Percentiles rank a stretch among this genome's conserved stretches.
These are phyloP conservation scores for Hyalella azteca DNA, from an alignment of 2,888 invertebrate species.

Conservation along the genomic window DNA sequence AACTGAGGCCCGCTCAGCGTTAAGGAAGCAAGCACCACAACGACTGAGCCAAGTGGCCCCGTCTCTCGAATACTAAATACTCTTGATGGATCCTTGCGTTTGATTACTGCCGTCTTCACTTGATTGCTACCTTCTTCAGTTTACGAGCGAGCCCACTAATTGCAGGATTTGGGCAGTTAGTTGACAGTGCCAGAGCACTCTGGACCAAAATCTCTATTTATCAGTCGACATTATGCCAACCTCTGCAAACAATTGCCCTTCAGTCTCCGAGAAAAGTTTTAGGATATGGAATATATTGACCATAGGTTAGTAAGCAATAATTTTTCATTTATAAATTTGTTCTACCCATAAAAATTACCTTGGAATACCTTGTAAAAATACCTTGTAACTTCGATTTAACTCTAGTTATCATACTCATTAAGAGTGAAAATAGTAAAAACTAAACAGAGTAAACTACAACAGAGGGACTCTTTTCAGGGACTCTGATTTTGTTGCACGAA, in stretches of 20 bases:
- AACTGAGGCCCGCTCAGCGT: conserved; percentile 6
- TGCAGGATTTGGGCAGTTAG: conserved; percentile 19
- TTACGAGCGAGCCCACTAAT: conserved; percentile 36
- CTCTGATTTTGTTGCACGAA: too few species aligned
- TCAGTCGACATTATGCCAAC: background rate
- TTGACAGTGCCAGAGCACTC: background rate
- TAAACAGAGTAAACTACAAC: too few species aligned
- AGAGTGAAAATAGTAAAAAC: too few species aligned
- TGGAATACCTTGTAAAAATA: too few species aligned
- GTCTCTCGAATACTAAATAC: conserved; percentile 34
- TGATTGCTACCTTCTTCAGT: conserved; percentile 36
- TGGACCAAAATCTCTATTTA: background rate
- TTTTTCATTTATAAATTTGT: too few species aligned
- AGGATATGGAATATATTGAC: too few species aligned
- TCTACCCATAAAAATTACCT: too few species aligned
- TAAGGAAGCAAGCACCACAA: conserved; percentile 4
- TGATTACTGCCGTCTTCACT: conserved; percentile 37
- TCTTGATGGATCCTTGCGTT: conserved; percentile 36
- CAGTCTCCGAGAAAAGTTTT: too few species aligned
- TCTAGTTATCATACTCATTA: too few species aligned
- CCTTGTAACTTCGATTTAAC: too few species aligned
- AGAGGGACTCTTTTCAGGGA: too few species aligned
- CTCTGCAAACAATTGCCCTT: background rate
- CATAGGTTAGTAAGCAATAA: too few species aligned
- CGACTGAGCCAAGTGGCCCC: conserved; percentile 3